Base-by-base conservation (phyloP, 2,888 invertebrate species). In the Eristalis pertinax region DNA sequence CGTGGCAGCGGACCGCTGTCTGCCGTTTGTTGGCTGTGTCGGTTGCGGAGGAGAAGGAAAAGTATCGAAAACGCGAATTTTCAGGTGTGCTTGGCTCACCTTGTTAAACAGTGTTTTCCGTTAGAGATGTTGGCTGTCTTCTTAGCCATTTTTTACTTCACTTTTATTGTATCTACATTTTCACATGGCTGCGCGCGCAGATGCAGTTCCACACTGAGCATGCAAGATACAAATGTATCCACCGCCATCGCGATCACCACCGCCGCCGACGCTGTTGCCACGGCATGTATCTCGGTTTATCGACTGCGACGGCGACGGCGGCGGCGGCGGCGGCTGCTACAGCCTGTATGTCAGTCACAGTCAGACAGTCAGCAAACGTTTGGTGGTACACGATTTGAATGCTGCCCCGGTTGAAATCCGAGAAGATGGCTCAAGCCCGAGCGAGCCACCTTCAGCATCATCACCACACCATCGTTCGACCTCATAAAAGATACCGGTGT, bases 51-150 rank as follows among this genome's bases (percentile, higher is more conserved):
- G 29, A 19, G 50, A 32, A 41, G 32, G 72, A 73, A 32, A 32
- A 38, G 74, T 74, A 75, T 82, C 75, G 78, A 73, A 84, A 84
- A 80, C 87, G 79, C 83, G 84, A 87, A 80, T 84, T 84, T 88
- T 88, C 88, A 88, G 88, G 88, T 88, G 88, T 88, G 88, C 88
- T 88, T 81, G 84, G 88, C 88, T 88, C 88, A 88, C 84, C 88
- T 88, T 88, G 88, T 88, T 88, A 84, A 88, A 88, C 84, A 88
- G 88, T 88, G 88, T 88, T 88, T 88, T 88, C 88, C 88, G 88
- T 88, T 88, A 88, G 80, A 84, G 76, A 81, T 81, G 83, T 88
- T 84, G 84, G 19, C 79, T 87, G 79, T 87, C 83, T 75, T 79
- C 68, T 87, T 79, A 79, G 72, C 78, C 82, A 78, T 77, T 86